Percentiles rank a stretch among this genome's conserved stretches.
These are phyloP conservation scores for Ascaphus truei DNA, from an alignment of 2,113 vertebrate genomes.

Conservation along the genomic window DNA sequence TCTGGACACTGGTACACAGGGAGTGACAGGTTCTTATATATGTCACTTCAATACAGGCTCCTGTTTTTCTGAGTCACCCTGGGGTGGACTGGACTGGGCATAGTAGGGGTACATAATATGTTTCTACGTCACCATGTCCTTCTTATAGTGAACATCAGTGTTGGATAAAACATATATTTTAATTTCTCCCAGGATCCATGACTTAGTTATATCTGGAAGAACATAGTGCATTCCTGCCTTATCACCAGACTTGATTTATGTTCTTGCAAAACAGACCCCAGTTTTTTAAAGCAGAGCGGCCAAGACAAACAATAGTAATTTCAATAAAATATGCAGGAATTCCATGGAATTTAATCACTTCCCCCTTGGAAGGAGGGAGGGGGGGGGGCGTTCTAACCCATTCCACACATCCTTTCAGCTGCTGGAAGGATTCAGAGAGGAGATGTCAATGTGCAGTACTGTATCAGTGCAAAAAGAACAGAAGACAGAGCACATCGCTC, in stretches of 20 bases:
- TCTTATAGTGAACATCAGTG: background rate
- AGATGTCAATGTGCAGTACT: no score
- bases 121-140: background rate
- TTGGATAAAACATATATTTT: background rate
- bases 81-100: no score
- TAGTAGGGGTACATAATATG: no score
- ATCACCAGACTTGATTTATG: background rate
- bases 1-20: no score
- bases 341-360: background rate
- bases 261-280: background rate
- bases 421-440: no score
- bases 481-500: no score
- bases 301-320: background rate
- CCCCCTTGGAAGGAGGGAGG: background rate
- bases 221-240: background rate
- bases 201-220: background rate
- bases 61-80: no score
- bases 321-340: background rate
- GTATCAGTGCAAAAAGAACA: no score
- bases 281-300: background rate
- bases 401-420: no score
- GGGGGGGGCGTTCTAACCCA: no score
- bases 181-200: background rate
- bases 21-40: no score
- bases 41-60: no score